Base-by-base conservation (phyloP, 2,797 vertebrate genomes). In the Lepidocolaptes lacrymiger region DNA sequence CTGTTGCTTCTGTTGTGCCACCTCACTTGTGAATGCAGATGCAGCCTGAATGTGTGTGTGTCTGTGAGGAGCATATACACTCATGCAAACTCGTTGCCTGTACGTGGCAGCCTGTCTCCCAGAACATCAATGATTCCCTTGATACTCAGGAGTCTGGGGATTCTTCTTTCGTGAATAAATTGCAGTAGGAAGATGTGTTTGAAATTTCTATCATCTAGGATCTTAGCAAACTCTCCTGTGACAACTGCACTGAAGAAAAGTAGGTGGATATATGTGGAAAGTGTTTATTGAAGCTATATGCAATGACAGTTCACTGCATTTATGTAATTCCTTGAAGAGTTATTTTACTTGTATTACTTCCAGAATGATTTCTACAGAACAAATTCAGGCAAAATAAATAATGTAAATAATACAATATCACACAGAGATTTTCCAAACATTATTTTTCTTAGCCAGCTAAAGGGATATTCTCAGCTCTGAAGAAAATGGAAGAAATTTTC, bases 281-380 rank as follows among this genome's bases (percentile, higher is more conserved):
- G 10, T 26, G 36, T 55, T 88, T 78, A 43, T 84, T 74, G 59
- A 62, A 90, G 79, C 69, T 88, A 58, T 34, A 37, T 59, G 43
- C 36, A 76, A 24, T 16, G 55, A 89, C 77, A 93, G 56, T 61
- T 96, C 76, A 68, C 37, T 69, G 43, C 77, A 63, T 93, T 78
- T 79, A 37, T 95, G 73, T 79, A 10, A 79, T 87, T 78, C n/a
- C 59, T 91, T 87, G 11, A 52, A 69, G 77, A 93, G 39, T 82
- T 91, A 85, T 92, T 91, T 94, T 85, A 62, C 74, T 85, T 91
- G 30, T 43, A 49, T 87, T 96, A 34, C 67, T 96, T 96, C 74
- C 67, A 91, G 63, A 87, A 79, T 67, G 39, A 30, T 91, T 87
- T 39, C 39, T 89, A 74, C 81, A 79, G 63, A 92, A 66, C 27